Evolutionary conservation across 2,113 vertebrate genomes (phyloP).

Genomic region (Fulica atra): DNA sequence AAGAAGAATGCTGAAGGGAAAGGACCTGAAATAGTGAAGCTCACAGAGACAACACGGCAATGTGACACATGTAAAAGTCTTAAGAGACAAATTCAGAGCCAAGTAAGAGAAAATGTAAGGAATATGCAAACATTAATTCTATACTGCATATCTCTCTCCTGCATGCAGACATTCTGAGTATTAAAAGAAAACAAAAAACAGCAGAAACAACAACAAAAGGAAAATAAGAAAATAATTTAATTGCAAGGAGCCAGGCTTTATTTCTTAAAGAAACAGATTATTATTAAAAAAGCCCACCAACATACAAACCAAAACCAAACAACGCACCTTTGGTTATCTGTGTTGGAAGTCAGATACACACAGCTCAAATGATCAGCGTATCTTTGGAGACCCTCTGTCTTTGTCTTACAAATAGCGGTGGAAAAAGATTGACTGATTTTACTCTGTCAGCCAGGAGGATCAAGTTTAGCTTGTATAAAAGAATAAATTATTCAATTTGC

Average conservation of each 20-base stretch:
- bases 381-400: not conserved
- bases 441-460: not conserved
- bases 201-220: not conserved
- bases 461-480: not conserved
- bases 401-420: not conserved
- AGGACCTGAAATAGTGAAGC: not conserved
- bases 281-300: not conserved
- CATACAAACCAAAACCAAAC: no score
- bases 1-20: not conserved
- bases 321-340: not conserved
- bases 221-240: not conserved
- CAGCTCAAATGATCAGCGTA: not conserved
- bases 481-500: not conserved
- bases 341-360: not conserved
- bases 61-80: not conserved
- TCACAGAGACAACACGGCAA: not conserved
- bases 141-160: not conserved
- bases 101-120: not conserved
- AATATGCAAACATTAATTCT: not conserved
- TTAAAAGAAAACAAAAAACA: not conserved
- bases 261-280: not conserved
- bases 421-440: conserved; percentile 4
- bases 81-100: not conserved
- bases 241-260: not conserved
- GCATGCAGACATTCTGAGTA: not conserved